Conservation (phyloP, 2,113 vertebrate species). For the Coracopsis vasa region DNA sequence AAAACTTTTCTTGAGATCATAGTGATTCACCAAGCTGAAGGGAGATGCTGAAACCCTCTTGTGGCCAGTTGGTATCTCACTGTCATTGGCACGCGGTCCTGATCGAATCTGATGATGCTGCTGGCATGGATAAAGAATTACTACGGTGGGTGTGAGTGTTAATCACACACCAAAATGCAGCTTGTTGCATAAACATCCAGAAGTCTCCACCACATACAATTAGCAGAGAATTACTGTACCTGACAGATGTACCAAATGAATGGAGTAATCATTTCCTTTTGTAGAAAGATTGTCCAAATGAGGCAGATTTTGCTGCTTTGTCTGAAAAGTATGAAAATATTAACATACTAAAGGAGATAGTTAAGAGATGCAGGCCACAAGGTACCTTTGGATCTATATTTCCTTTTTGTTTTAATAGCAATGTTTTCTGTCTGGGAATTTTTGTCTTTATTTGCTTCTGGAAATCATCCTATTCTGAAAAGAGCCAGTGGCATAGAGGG, state of each 20-base stretch:
- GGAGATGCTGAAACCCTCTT: neutral
- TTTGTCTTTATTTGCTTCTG: neutral
- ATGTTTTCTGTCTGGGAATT: neutral
- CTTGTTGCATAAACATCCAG: neutral
- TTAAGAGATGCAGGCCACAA: neutral
- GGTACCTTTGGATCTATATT: neutral
- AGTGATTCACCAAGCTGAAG: neutral
- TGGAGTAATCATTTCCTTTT: neutral
- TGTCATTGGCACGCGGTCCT: accelerated
- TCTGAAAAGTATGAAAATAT: neutral
- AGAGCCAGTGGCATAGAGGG: neutral
- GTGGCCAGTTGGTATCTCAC: accelerated
- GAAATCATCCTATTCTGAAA: neutral
- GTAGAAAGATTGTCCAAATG: neutral
- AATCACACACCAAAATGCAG: neutral
- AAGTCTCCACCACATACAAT: neutral
- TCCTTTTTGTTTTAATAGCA: neutral
- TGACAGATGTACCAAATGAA: neutral
- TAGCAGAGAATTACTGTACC: neutral
- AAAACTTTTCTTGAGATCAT: neutral
- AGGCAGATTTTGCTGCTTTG: neutral
- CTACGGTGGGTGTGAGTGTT: neutral
- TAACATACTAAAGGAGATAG: neutral
- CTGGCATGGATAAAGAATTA: neutral
- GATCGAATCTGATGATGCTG: neutral